Evolutionary conservation across 2,113 vertebrate genomes (phyloP), one percentile per base, ranked within the genome.

Genomic region (Benitochromis conjunctus): DNA sequence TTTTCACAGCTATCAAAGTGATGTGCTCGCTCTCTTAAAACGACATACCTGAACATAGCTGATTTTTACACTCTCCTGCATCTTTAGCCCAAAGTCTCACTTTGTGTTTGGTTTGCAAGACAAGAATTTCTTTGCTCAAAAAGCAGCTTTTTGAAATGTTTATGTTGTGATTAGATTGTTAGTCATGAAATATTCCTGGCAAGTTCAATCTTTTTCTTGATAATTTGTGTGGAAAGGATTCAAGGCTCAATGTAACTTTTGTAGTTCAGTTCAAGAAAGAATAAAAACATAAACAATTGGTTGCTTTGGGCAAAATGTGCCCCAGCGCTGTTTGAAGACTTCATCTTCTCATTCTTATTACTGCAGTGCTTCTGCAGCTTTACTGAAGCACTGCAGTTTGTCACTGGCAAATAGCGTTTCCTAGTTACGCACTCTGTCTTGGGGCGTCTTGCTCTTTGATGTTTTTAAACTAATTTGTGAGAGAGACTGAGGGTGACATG

Each of bases 391-490:
- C 46, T 71, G 43, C 41, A 26, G 29, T 62, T 38, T 80, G 76
- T 26, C 71, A 14, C 34, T 34, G 53, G 3, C 18, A 51, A 84
- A 77, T 6, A 62, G 77, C 29, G 29, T 46, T 80, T 77, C 29
- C 48, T n/a, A 10, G 11, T 79, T 48, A 53, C 29, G 19, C 16
- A 2, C 16, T 55, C 77, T 71, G 71, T 74, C 58, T 80, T 43
- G 78, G 69, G 81, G 54, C 58, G 57, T 79, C 55, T 80, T 16
- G 5, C 53, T 71, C 76, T 87, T 78, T 83, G 55, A 80, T 79
- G 64, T 84, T 41, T 48, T 29, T 38, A 19, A 58, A 57, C 43
- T 60, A 34, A 86, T 66, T 88, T 76, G 29, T 41, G 46, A 58
- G 62, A 16, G 19, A 55, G 56, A 54, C 36, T 54, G 7, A 13